Evolutionary conservation across 2,888 invertebrate genomes (phyloP).

Genomic region (Scaptomyza polygonia): DNA sequence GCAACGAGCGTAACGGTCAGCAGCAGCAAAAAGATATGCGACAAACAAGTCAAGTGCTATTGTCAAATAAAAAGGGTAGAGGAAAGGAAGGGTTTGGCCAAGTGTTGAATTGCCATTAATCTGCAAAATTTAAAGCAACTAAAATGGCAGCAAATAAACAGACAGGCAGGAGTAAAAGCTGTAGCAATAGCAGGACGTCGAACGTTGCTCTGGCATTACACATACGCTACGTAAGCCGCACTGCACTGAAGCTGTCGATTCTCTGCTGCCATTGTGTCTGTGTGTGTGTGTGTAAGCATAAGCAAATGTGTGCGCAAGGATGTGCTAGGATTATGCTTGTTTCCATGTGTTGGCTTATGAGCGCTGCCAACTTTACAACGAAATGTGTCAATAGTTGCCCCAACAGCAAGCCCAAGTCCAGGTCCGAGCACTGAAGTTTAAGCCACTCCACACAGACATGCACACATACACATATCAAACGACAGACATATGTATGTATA

Average conservation of each 20-base stretch:
- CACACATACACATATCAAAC: not conserved
- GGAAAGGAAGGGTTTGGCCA: slow-evolving; percentile 23
- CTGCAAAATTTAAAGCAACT: slow-evolving; percentile 79
- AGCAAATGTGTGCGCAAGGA: slow-evolving; percentile 75
- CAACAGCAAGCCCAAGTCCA: slow-evolving; percentile 38
- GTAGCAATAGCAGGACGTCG: not conserved
- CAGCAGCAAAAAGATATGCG: slow-evolving; percentile 36
- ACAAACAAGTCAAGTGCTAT: slow-evolving; percentile 62
- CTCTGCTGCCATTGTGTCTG: not conserved
- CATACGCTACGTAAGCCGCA: slow-evolving; percentile 63
- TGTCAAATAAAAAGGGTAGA: not conserved
- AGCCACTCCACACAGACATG: slow-evolving; percentile 49
- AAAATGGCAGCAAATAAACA: slow-evolving; percentile 71
- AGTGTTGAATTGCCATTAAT: slow-evolving; percentile 75
- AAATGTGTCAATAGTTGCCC: slow-evolving; percentile 77
- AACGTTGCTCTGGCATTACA: slow-evolving; percentile 37
- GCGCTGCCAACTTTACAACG: slow-evolving; percentile 69
- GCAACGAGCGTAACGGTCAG: slow-evolving; percentile 56
- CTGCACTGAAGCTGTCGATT: slow-evolving; percentile 56
- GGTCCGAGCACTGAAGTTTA: slow-evolving; percentile 61
- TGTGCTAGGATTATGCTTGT: slow-evolving; percentile 73
- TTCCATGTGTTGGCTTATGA: slow-evolving; percentile 69
- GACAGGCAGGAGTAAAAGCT: slow-evolving; percentile 13
- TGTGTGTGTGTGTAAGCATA: slow-evolving; percentile 60
- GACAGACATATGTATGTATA: slow-evolving; percentile 1